Conservation (phyloP, 2,797 vertebrate species). For the Hydrophis major region DNA sequence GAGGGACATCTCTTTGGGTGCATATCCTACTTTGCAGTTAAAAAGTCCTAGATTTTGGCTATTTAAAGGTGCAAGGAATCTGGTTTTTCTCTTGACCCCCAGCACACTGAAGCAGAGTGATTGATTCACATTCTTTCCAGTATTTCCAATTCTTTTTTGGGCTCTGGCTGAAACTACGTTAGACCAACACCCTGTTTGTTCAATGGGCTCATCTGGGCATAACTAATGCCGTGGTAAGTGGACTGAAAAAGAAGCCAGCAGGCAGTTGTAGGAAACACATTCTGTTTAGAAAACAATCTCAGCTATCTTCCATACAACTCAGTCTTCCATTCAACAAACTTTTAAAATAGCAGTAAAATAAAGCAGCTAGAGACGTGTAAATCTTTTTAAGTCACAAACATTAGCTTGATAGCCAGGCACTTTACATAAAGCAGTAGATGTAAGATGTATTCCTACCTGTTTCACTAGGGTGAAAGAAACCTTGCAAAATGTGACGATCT, state of each 20-base stretch:
- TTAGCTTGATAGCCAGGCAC: neutral
- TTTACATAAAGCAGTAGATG: neutral
- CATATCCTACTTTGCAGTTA: neutral
- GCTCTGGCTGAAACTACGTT: neutral
- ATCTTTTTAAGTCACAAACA: neutral
- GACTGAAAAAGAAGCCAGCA: neutral
- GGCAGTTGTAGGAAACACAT: neutral
- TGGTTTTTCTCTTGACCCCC: slow-evolving; percentile 1
- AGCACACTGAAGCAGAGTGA: neutral
- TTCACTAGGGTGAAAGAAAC: slow-evolving; percentile 89
- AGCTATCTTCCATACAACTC: neutral
- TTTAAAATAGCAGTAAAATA: neutral
- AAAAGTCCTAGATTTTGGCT: slow-evolving; percentile 12
- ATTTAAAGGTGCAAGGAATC: slow-evolving; percentile 9
- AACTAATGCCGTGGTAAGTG: neutral
- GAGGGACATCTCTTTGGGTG: neutral
- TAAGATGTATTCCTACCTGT: slow-evolving; percentile 76
- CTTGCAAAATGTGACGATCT: slow-evolving; percentile 89
- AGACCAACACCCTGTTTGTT: slow-evolving; percentile 15
- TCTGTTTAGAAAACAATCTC: neutral
- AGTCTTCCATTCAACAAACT: neutral
- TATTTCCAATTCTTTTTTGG: slow-evolving; percentile 5
- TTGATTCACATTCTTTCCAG: slow-evolving; percentile 6
- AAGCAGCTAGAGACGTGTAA: neutral
- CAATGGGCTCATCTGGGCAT: slow-evolving; percentile 2